A percentile compares a stretch with the other conserved stretches of the same genome.
Evolutionary conservation across 2,113 vertebrate species (phyloP).

Genomic region (Paraplagusia blochii): DNA sequence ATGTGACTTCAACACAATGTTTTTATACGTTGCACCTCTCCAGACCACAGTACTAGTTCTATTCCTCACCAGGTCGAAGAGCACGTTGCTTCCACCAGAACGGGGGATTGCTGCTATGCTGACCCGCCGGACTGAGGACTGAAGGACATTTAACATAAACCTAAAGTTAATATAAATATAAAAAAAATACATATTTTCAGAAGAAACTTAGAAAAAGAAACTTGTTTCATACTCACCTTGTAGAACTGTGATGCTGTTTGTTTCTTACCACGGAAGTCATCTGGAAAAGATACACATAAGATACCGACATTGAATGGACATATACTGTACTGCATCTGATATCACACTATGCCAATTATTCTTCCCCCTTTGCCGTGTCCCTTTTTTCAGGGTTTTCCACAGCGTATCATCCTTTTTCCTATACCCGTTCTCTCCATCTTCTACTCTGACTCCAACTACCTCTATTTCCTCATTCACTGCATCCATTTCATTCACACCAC

Average conservation of each 20-base stretch:
- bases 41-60: background rate
- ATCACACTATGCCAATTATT: no score
- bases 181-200: background rate
- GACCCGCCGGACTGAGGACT: slow-evolving; percentile 81
- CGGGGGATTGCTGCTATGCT: slow-evolving; percentile 85
- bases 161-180: background rate
- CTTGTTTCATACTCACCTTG: slow-evolving; percentile 56
- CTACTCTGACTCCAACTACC: no score
- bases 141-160: fast-evolving
- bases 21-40: no score
- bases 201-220: no score
- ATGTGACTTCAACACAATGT: no score
- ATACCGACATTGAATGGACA: background rate
- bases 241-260: slow-evolving; percentile 69
- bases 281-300: slow-evolving; percentile 59
- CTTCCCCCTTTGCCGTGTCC: no score
- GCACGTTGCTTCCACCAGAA: slow-evolving; percentile 68
- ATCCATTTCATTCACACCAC: no score
- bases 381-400: no score
- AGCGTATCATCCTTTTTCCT: no score
- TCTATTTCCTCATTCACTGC: no score
- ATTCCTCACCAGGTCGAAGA: slow-evolving; percentile 65
- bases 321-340: no score
- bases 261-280: slow-evolving; percentile 84
- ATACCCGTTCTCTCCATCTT: no score